Conservation (phyloP, 2,797 vertebrate genomes). For the Poecilia wingei region DNA sequence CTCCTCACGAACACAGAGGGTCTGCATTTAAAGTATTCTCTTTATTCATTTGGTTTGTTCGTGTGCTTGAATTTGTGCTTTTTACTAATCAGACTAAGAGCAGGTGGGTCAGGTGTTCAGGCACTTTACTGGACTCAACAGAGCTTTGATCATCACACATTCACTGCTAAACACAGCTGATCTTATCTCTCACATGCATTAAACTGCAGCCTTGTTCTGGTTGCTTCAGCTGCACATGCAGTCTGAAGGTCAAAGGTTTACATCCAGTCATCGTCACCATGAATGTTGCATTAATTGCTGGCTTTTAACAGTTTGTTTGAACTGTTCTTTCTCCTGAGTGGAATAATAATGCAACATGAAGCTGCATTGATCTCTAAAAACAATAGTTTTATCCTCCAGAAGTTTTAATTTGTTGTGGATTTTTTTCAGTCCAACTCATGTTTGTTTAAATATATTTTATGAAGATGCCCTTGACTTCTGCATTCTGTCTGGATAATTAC, state of each 20-base stretch:
- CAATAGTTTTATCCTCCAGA: background rate
- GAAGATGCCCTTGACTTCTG: background rate
- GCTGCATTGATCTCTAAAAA: background rate
- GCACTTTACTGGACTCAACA: background rate
- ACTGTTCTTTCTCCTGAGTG: background rate
- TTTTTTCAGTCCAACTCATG: background rate
- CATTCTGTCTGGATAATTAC: background rate
- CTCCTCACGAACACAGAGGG: constrained; percentile 26
- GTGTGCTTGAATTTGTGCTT: background rate
- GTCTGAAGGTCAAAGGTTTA: constrained; percentile 1
- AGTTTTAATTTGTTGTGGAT: background rate
- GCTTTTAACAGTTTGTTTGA: background rate
- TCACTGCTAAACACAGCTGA: background rate
- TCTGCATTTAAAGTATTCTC: constrained; percentile 14
- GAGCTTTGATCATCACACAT: background rate
- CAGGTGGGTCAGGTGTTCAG: background rate
- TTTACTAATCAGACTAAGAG: background rate
- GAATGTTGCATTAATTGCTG: background rate
- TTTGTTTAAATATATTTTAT: background rate
- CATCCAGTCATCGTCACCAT: background rate
- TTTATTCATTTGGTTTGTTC: background rate
- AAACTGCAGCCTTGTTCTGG: background rate
- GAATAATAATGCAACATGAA: background rate
- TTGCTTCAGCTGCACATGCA: background rate
- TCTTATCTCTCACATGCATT: background rate